phyloP scores from a whole-genome alignment of 2,113 vertebrate species.

The Plectropomus leopardus region DNA sequence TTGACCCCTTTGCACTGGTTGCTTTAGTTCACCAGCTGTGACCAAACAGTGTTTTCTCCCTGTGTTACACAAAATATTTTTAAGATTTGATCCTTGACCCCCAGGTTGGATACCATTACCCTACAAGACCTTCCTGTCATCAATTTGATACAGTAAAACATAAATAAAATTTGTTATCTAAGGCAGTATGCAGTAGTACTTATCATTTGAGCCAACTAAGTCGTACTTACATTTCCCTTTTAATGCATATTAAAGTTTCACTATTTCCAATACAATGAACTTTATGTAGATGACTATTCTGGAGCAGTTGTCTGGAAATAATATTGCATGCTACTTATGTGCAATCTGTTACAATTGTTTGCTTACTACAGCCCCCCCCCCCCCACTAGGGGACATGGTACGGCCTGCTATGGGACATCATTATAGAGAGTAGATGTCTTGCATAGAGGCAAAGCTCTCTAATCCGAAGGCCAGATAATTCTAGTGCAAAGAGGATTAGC shows the following conservation, averaged over 20 bases:
- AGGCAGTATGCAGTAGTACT: neutral
- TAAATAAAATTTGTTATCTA: neutral
- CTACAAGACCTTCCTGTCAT: neutral
- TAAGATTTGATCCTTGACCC: too few species aligned
- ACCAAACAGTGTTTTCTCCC: neutral
- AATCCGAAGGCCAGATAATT: constrained; percentile 92
- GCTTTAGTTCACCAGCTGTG: neutral
- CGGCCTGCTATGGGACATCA: constrained; percentile 74
- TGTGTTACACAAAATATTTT: neutral
- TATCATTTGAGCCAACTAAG: neutral
- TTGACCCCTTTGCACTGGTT: neutral
- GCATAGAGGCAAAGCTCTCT: constrained; percentile 87
- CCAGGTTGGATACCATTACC: too few species aligned
- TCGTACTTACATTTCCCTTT: neutral
- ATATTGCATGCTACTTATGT: too few species aligned
- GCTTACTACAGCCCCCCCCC: neutral
- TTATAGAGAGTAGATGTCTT: constrained; percentile 85
- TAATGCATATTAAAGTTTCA: neutral
- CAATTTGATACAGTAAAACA: neutral
- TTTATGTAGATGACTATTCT: too few species aligned
- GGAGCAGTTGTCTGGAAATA: neutral
- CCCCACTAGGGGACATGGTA: constrained; percentile 66
- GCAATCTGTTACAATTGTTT: neutral
- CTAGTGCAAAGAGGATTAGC: constrained; percentile 95
- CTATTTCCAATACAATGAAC: neutral